Base-by-base conservation (phyloP, 2,113 vertebrate species). In the Neotragus moschatus region DNA sequence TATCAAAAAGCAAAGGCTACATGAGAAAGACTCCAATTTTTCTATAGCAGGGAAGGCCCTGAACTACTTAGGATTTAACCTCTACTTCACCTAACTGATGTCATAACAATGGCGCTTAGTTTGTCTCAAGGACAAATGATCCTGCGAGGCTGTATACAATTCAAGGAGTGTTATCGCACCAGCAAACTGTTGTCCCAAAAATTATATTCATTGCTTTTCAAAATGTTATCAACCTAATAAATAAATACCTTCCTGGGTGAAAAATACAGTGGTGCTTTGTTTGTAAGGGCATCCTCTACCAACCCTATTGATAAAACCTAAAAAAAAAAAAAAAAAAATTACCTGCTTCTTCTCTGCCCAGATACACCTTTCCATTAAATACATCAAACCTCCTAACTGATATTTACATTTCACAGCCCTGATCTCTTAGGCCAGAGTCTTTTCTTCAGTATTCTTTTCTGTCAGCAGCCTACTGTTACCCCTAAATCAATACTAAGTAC, bases 191-290 rank as follows among this genome's bases (percentile, higher is more conserved):
- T 99, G 98, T 99, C 98, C 99, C 99, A 98, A 99, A 99, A 99
- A 99, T 99, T 98, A 99, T 99, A 99, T 99, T 99, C 99, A 99
- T 99, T 99, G 99, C 99, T 99, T 99, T 99, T 99, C 99, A 99
- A 99, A 99, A 99, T 98, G 98, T 99, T 99, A 99, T 99, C 99
- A 99, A 99, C 99, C 99, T 99, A 99, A 99, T 99, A 99, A 99
- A 99, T 99, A 99, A 99, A 99, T 98, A 99, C 98, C 99, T 99
- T 98, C 99, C 98, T 98, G 92, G 90, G 98, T 99, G 99, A 99
- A 98, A 99, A 99, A 99, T 98, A 98, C 97, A 92, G 95, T n/a
- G 66, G 95, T 94, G 94, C 96, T 99, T 98, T 98, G 98, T 98
- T 97, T 98, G 98, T 98, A 98, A 99, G 99, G 98, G 97, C 98